phyloP scores from a whole-genome alignment of 23 tunicate species.

The Halocynthia roretzi region DNA sequence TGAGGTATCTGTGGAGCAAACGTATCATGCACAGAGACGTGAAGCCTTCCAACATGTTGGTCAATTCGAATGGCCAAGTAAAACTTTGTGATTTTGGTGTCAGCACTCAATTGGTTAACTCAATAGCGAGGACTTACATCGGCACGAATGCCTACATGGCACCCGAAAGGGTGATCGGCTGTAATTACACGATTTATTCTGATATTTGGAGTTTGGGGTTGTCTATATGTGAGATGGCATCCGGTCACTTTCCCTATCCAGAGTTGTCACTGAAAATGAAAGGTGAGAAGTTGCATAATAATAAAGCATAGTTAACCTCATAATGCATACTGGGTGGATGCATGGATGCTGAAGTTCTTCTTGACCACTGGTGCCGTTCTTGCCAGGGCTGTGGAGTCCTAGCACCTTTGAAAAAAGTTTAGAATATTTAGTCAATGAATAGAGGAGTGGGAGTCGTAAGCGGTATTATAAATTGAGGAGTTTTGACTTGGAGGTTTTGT shows the following conservation, averaged over 20 bases:
- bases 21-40: slow-evolving; percentile 90
- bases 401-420: no score
- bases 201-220: slow-evolving; percentile 93
- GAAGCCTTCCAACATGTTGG: slow-evolving; percentile 88
- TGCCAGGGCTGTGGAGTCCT: no score
- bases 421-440: no score
- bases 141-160: slow-evolving; percentile 99
- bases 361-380: no score
- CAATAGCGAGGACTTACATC: slow-evolving; percentile 81
- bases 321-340: no score
- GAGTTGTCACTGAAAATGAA: slow-evolving; percentile 64
- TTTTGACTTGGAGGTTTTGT: no score
- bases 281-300: no score
- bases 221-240: slow-evolving; percentile 72
- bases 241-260: slow-evolving; percentile 79
- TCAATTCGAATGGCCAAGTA: slow-evolving; percentile 68
- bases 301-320: no score
- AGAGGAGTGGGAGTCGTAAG: no score
- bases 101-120: slow-evolving; percentile 76
- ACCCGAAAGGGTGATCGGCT: slow-evolving; percentile 81
- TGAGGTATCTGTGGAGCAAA: slow-evolving; percentile 55
- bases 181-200: slow-evolving; percentile 76
- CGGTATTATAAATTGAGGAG: no score
- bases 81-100: slow-evolving; percentile 95
- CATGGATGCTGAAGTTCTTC: no score